Evolutionary conservation across 2,888 invertebrate genomes (phyloP), one percentile per base, ranked within the genome.

Genomic region (Ptychoptera contaminata): DNA sequence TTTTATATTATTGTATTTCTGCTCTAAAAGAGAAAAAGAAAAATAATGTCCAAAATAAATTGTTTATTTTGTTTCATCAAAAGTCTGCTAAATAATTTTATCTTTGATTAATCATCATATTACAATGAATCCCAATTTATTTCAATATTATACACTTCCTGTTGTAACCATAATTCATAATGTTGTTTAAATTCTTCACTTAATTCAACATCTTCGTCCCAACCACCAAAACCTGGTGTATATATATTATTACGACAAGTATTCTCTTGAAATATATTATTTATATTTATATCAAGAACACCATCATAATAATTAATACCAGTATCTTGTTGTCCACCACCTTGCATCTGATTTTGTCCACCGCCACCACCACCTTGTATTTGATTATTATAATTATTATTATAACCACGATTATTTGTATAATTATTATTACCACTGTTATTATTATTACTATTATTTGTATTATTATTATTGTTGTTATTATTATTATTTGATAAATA

Each of bases 151-250:
- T 86, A 94, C 16, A 98, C 97, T 71, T 98, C 97, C 61, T 91
- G 84, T 55, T 97, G 86, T 46, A 99, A 70, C 98, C 98, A 98
- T 14, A 82, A 63, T 59, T 91, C 85, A 65, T 98, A 98, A 59
- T 91, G 85, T 47, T 81, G 80, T 64, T 88, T 91, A 58, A 93
- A 93, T 61, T 90, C 91, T 42, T 90, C 88, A 10, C 90, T 91
- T 48, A 97, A 72, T 57, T 93, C 88, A 45, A 65, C 56, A 49
- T 64, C 62, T 32, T 62, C 61, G 50, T 66, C 65, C 65, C 65
- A 65, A 10, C 62, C 63, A 16, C 63, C 62, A 48, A 61, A 65
- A 1, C 65, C 63, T 29, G 63, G 63, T 50, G 61, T 47, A 43
- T 49, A 65, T 7, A 7, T 5, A 23, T 23, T 23, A 23, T 23